Evolutionary conservation across 2,113 vertebrate genomes (phyloP).

Genomic region (Amphiprion ocellaris): DNA sequence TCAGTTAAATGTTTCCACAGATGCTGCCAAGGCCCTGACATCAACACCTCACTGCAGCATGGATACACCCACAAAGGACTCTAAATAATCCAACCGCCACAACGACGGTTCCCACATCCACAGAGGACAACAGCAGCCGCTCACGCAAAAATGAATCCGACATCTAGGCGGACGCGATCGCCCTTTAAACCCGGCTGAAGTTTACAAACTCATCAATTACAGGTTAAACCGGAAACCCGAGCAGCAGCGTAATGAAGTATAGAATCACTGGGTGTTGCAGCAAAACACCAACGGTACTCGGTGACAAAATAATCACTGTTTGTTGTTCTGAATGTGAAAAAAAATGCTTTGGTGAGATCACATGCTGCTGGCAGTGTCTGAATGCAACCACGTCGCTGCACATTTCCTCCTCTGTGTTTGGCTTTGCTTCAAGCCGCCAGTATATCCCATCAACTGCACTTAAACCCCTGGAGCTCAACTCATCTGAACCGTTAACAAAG

Average conservation of each 20-base stretch:
- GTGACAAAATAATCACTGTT: slow-evolving; percentile 54
- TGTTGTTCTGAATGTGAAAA: slow-evolving; percentile 42
- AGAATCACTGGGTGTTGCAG: slow-evolving; percentile 3
- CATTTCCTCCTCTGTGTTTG: slow-evolving; percentile 64
- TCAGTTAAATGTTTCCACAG: slow-evolving; percentile 70
- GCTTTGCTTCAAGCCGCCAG: slow-evolving; percentile 28
- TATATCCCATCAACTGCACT: slow-evolving; percentile 35
- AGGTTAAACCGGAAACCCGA: slow-evolving; percentile 1
- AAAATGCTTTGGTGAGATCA: slow-evolving; percentile 67
- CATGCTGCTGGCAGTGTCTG: slow-evolving; percentile 69
- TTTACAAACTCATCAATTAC: slow-evolving; percentile 6
- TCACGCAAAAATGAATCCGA: slow-evolving; percentile 35
- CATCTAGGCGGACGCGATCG: neutral
- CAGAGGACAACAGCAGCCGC: slow-evolving; percentile 23
- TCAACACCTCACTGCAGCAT: slow-evolving; percentile 65
- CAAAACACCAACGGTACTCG: neutral
- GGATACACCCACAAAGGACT: slow-evolving; percentile 63
- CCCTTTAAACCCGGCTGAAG: neutral
- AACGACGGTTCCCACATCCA: slow-evolving; percentile 65
- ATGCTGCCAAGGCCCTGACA: slow-evolving; percentile 72
- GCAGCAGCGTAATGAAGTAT: slow-evolving; percentile 11
- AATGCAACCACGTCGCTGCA: slow-evolving; percentile 59
- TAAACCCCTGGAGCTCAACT: slow-evolving; percentile 39
- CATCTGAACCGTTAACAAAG: slow-evolving; percentile 33
- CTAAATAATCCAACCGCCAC: slow-evolving; percentile 61